A percentile compares a stretch with the other conserved stretches of the same genome.
These are phyloP conservation scores for Bombus pascuorum DNA, from an alignment of 1,140 invertebrate genomes.

Conservation along the genomic window DNA sequence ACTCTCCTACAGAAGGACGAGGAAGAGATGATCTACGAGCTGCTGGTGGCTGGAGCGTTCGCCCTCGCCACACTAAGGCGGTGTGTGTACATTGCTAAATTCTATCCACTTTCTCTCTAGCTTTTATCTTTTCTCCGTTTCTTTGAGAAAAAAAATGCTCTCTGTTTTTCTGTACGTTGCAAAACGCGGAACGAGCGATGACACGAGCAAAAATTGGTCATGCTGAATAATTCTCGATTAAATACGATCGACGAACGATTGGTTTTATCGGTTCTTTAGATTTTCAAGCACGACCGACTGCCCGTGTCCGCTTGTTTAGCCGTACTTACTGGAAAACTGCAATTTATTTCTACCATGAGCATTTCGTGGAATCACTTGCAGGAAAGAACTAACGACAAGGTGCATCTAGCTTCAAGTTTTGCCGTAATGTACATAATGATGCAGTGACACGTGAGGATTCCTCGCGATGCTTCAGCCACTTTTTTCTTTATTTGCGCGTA, in stretches of 20 bases:
- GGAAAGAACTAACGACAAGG: slow-evolving; percentile 52
- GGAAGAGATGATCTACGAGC: slow-evolving; percentile 81
- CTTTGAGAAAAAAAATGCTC: too few relatives aligned
- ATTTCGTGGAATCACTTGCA: slow-evolving; percentile 52
- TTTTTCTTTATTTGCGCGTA: slow-evolving; percentile 23
- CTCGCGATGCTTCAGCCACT: slow-evolving; percentile 39
- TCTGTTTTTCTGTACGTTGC: not conserved
- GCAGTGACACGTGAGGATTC: slow-evolving; percentile 65
- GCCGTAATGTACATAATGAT: slow-evolving; percentile 57
- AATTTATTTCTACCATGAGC: slow-evolving; percentile 34
- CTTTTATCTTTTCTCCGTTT: not conserved
- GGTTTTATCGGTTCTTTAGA: not conserved
- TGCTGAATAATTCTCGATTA: not conserved
- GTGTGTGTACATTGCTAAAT: slow-evolving; percentile 82
- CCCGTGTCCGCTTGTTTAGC: slow-evolving; percentile 45
- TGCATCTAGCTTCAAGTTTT: slow-evolving; percentile 43
- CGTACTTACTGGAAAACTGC: slow-evolving; percentile 30
- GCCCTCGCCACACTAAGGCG: slow-evolving; percentile 82
- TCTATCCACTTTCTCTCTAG: slow-evolving; percentile 67
- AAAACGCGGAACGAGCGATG: not conserved
- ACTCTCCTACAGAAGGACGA: slow-evolving; percentile 74
- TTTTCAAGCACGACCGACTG: not conserved
- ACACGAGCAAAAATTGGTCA: not conserved
- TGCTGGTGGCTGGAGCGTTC: slow-evolving; percentile 81
- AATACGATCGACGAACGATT: not conserved